phyloP scores from a whole-genome alignment of 1,140 invertebrate genomes.

The Heliconius hewitsoni region DNA sequence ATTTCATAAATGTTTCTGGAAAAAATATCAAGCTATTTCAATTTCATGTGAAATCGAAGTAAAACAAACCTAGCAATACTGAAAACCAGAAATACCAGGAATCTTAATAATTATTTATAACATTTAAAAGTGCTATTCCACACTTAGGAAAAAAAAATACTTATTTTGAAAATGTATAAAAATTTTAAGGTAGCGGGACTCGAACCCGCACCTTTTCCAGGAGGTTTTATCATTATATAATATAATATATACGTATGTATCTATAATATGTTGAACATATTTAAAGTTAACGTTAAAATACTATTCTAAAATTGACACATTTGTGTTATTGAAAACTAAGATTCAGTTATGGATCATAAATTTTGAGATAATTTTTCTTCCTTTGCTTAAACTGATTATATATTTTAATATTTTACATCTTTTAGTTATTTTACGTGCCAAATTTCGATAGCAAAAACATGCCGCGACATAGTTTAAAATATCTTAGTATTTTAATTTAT shows the following conservation, averaged over 20 bases:
- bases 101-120: too few species aligned
- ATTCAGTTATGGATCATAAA: neutral
- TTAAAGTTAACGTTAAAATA: too few species aligned
- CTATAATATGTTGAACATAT: too few species aligned
- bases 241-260: too few species aligned
- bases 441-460: slow-evolving; percentile 20
- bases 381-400: neutral
- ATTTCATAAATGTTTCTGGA: too few species aligned
- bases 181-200: too few species aligned
- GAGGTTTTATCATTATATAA: too few species aligned
- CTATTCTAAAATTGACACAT: neutral
- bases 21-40: too few species aligned
- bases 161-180: too few species aligned
- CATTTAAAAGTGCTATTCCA: too few species aligned
- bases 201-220: too few species aligned
- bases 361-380: neutral
- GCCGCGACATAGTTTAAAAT: slow-evolving; percentile 30
- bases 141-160: too few species aligned
- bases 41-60: neutral
- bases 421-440: slow-evolving; percentile 13
- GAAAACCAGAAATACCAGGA: neutral
- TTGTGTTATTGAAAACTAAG: neutral
- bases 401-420: neutral
- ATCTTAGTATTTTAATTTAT: slow-evolving; percentile 41
- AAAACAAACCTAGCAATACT: neutral